Conservation (phyloP, 2,888 invertebrate genomes). For the Monopis laevigella region DNA sequence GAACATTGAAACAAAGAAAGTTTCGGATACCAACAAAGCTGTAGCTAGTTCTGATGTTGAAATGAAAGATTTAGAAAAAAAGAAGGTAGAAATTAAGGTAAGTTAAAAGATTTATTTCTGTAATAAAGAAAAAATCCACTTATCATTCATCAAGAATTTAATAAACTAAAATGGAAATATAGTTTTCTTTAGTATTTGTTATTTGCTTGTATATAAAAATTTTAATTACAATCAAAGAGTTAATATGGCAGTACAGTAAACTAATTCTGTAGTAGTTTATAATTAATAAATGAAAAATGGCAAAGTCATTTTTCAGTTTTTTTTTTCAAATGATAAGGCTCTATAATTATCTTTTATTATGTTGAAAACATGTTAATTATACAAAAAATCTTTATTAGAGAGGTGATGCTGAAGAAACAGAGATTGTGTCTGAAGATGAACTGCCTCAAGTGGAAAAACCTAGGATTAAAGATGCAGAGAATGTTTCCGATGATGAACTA, state of each 20-base stretch:
- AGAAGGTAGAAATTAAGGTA: conserved; percentile 3
- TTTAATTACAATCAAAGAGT: no score
- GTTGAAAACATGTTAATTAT: background rate
- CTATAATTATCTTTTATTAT: background rate
- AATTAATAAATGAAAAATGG: no score
- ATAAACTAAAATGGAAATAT: no score
- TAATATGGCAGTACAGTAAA: no score
- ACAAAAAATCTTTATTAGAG: no score
- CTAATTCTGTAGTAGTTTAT: no score
- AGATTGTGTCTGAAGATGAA: conserved; percentile 87
- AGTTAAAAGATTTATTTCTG: conserved; percentile 6
- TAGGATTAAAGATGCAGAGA: conserved; percentile 85
- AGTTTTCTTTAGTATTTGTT: no score
- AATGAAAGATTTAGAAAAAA: background rate
- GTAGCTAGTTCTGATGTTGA: conserved; percentile 1
- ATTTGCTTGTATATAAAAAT: no score
- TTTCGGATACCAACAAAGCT: conserved; percentile 1
- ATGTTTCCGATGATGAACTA: conserved; percentile 80
- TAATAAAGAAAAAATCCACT: conserved; percentile 4
- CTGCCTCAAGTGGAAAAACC: conserved; percentile 76
- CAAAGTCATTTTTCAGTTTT: no score
- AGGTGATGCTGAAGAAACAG: conserved; percentile 78
- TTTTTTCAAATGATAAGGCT: no score
- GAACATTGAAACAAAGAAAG: no score
- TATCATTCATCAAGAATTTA: no score